Evolutionary conservation across 2,113 vertebrate species (phyloP).

Genomic region (Barnardius zonarius): DNA sequence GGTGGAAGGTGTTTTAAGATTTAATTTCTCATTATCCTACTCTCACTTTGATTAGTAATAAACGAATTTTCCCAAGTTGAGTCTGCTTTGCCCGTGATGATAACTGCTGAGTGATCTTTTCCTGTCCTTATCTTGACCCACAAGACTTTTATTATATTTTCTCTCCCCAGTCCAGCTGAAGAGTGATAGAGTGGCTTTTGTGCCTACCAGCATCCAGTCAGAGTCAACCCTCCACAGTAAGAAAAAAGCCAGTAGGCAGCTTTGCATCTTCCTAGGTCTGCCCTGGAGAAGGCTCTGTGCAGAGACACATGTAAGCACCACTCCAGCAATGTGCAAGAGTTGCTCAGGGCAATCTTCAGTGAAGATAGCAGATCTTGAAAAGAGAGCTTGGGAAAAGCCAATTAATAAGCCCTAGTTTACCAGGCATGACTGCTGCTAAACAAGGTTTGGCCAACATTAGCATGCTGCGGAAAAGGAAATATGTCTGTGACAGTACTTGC

Average conservation of each 20-base stretch:
- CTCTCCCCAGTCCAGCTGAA: background rate
- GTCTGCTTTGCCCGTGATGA: too few species aligned
- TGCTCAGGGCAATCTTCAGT: background rate
- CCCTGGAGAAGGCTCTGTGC: background rate
- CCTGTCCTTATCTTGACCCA: background rate
- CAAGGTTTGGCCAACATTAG: background rate
- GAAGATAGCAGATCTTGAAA: background rate
- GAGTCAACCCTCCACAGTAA: background rate
- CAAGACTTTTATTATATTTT: background rate
- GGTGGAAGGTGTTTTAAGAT: background rate
- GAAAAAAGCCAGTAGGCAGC: background rate
- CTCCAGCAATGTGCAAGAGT: background rate
- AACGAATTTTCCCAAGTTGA: background rate
- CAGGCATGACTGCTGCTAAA: background rate
- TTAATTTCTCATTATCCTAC: background rate
- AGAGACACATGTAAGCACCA: background rate
- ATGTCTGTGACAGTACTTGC: background rate
- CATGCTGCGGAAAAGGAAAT: background rate
- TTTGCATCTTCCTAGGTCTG: background rate
- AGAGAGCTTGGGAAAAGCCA: background rate
- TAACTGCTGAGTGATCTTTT: background rate
- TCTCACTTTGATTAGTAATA: background rate
- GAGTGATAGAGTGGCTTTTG: background rate
- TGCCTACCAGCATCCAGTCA: background rate
- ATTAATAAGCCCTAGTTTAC: background rate